phyloP scores from a whole-genome alignment of 2,888 invertebrate species.

The Ormia ochracea region DNA sequence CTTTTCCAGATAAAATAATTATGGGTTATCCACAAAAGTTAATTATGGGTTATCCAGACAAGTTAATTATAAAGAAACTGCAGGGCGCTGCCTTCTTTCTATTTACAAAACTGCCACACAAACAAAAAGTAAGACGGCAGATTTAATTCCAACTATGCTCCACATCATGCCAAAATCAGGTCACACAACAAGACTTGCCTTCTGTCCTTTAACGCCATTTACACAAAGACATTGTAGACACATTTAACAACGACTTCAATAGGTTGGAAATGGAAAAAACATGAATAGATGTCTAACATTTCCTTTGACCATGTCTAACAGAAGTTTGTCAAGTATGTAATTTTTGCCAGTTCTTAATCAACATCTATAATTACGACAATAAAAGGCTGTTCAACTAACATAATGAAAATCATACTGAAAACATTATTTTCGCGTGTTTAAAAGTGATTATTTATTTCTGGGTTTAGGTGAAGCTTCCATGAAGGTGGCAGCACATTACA shows the following conservation, averaged over 20 bases:
- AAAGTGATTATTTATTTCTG: slow-evolving; percentile 34
- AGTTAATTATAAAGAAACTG: slow-evolving; percentile 3
- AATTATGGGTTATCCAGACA: slow-evolving; percentile 13
- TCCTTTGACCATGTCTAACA: slow-evolving; percentile 17
- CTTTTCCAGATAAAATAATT: slow-evolving; percentile 11
- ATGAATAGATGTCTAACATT: slow-evolving; percentile 22
- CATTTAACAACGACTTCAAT: background rate
- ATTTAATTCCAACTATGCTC: background rate
- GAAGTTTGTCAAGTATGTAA: no score
- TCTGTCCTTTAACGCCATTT: slow-evolving; percentile 7
- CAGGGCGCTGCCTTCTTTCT: background rate
- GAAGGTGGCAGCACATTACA: slow-evolving; percentile 36
- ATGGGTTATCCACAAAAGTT: slow-evolving; percentile 7
- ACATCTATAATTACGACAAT: background rate
- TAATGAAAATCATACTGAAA: slow-evolving; percentile 1
- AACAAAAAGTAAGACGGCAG: no score
- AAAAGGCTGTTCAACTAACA: background rate
- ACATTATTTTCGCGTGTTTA: slow-evolving; percentile 49
- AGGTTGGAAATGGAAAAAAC: background rate
- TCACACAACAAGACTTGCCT: slow-evolving; percentile 18
- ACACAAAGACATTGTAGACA: background rate
- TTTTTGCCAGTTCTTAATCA: background rate
- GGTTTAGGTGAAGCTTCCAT: slow-evolving; percentile 5
- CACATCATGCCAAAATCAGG: slow-evolving; percentile 19
- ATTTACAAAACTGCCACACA: slow-evolving; percentile 8